phyloP scores from a whole-genome alignment of 1,140 invertebrate species.

The Globodera ellingtonae region DNA sequence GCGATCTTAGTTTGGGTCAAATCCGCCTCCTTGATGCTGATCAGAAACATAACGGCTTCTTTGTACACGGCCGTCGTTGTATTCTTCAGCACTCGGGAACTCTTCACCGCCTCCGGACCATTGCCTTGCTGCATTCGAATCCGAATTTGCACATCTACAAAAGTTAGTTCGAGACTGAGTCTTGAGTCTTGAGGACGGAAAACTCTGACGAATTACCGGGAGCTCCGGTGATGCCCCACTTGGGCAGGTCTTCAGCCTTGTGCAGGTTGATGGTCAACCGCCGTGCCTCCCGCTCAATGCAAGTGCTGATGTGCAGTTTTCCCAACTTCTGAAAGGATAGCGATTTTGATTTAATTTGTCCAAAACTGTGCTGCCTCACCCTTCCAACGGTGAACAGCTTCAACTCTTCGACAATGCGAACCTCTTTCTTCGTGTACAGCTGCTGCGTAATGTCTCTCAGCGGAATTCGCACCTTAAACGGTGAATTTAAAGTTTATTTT shows the following conservation, averaged over 20 bases:
- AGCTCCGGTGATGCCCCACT: conserved; percentile 63
- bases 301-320: conserved; percentile 60
- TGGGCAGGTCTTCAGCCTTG: conserved; percentile 63
- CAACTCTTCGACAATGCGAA: conserved; percentile 62
- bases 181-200: not conserved
- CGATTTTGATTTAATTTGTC: not conserved
- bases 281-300: conserved; percentile 61
- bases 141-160: conserved; percentile 27
- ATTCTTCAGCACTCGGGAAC: conserved; percentile 52
- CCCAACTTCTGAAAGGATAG: conserved; percentile 60
- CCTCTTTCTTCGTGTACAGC: conserved; percentile 61
- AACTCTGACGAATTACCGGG: conserved; percentile 48
- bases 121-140: conserved; percentile 46
- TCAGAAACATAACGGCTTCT: conserved; percentile 65
- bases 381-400: conserved; percentile 53
- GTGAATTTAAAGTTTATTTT: not conserved
- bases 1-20: conserved; percentile 58
- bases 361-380: conserved; percentile 34
- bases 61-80: conserved; percentile 56
- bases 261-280: conserved; percentile 63
- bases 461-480: conserved; percentile 58
- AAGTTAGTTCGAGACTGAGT: conserved; percentile 6
- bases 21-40: conserved; percentile 56
- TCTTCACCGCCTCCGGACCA: conserved; percentile 34
- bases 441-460: conserved; percentile 52